Evolutionary conservation across 2,888 invertebrate genomes (phyloP).

Genomic region (Drosophila melanocephala): DNA sequence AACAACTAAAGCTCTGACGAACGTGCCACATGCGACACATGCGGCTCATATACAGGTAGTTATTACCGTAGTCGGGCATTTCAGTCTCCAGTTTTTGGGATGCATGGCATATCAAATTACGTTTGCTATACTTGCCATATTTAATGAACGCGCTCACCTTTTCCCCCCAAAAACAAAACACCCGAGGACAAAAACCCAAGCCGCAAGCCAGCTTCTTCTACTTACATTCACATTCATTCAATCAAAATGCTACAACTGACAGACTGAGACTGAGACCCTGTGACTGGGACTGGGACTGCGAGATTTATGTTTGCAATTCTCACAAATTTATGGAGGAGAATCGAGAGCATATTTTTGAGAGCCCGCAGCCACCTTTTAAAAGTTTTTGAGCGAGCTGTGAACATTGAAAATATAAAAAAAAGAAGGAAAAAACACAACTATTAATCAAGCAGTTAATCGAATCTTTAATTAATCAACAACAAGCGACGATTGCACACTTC

Average conservation of each 20-base stretch:
- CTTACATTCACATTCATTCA: slow-evolving; percentile 70
- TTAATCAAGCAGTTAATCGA: slow-evolving; percentile 62
- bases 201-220: slow-evolving; percentile 16
- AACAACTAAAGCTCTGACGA: slow-evolving; percentile 42
- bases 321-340: slow-evolving; percentile 34
- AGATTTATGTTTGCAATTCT: slow-evolving; percentile 26
- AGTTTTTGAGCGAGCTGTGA: slow-evolving; percentile 5
- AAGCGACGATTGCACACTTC: slow-evolving; percentile 45
- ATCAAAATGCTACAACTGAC: slow-evolving; percentile 53
- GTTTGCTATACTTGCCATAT: slow-evolving; percentile 10
- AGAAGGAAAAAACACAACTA: slow-evolving; percentile 22
- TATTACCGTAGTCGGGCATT: slow-evolving; percentile 4
- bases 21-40: slow-evolving; percentile 50
- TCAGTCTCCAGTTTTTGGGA: slow-evolving; percentile 31
- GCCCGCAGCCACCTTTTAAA: slow-evolving; percentile 16
- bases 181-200: not conserved
- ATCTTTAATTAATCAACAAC: slow-evolving; percentile 58
- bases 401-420: slow-evolving; percentile 20
- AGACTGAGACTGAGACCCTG: slow-evolving; percentile 6
- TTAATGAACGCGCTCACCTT: slow-evolving; percentile 8
- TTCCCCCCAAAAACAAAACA: not conserved
- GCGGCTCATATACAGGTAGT: slow-evolving; percentile 31
- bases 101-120: slow-evolving; percentile 35
- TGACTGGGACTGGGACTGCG: not conserved
- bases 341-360: slow-evolving; percentile 1